A percentile compares a stretch with the other conserved stretches of the same genome.
Conservation (phyloP, 2,888 invertebrate species). For the Lysandra bellargus region DNA sequence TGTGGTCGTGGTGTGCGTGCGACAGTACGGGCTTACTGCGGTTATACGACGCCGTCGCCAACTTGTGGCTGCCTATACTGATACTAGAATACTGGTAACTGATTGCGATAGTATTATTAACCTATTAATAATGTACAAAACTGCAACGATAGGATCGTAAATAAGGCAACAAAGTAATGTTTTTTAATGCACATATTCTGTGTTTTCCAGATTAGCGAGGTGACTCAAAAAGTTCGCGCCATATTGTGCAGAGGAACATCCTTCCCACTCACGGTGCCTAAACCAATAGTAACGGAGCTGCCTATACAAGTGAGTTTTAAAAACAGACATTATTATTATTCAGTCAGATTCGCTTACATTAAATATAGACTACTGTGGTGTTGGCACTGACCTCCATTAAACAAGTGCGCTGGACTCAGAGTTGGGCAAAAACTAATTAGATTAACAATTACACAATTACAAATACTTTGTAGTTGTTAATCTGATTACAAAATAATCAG, state of each 20-base stretch:
- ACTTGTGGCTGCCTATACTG: slow-evolving; percentile 91
- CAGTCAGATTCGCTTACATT: not conserved
- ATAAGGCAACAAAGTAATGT: not conserved
- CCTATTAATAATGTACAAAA: too few species aligned
- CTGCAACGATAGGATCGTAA: too few species aligned
- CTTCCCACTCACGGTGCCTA: slow-evolving; percentile 92
- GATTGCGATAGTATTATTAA: too few species aligned
- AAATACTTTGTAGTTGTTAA: too few species aligned
- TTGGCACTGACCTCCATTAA: too few species aligned
- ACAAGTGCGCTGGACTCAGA: too few species aligned
- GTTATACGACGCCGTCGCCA: slow-evolving; percentile 84
- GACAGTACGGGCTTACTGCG: slow-evolving; percentile 89
- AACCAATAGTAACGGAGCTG: slow-evolving; percentile 90
- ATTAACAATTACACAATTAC: too few species aligned
- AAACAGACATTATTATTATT: not conserved
- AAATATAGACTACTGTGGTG: too few species aligned
- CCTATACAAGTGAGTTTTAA: slow-evolving; percentile 78
- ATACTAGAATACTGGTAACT: slow-evolving; percentile 72
- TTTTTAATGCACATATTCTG: not conserved
- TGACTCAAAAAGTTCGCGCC: slow-evolving; percentile 87
- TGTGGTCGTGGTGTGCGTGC: slow-evolving; percentile 83
- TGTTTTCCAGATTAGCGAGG: slow-evolving; percentile 84
- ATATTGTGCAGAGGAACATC: slow-evolving; percentile 93
- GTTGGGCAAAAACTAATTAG: too few species aligned
- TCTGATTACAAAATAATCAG: too few species aligned